Conservation (phyloP, 1,140 invertebrate species). For the Sinella curviseta region DNA sequence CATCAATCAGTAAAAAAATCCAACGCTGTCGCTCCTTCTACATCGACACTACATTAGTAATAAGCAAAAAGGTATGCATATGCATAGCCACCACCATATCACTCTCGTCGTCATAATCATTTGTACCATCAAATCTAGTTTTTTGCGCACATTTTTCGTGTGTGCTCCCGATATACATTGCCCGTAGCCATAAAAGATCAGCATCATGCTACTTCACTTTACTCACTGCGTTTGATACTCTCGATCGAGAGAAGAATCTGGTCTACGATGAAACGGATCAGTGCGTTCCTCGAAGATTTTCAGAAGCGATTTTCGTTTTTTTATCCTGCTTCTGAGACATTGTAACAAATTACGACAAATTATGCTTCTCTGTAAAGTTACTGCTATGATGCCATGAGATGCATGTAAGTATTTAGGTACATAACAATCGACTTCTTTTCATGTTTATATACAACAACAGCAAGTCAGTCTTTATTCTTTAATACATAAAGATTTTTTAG, state of each 20-base stretch:
- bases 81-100: not conserved
- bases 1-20: not conserved
- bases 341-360: not conserved
- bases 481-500: too few species aligned
- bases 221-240: not conserved
- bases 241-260: not conserved
- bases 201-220: not conserved
- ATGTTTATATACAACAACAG: too few species aligned
- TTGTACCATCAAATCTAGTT: not conserved
- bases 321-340: not conserved
- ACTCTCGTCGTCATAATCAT: not conserved
- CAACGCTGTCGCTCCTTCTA: not conserved
- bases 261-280: constrained; percentile 4
- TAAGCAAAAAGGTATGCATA: not conserved
- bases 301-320: not conserved
- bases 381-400: too few species aligned
- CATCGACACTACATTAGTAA: not conserved
- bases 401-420: too few species aligned
- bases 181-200: not conserved
- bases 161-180: not conserved
- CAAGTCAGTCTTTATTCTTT: too few species aligned
- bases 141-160: not conserved
- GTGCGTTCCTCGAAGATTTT: not conserved
- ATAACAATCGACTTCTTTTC: too few species aligned
- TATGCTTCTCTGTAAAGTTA: not conserved